Percentiles rank a stretch among this genome's conserved stretches.
These are phyloP conservation scores for Nicator chloris DNA, from an alignment of 2,113 vertebrate genomes.

Conservation along the genomic window DNA sequence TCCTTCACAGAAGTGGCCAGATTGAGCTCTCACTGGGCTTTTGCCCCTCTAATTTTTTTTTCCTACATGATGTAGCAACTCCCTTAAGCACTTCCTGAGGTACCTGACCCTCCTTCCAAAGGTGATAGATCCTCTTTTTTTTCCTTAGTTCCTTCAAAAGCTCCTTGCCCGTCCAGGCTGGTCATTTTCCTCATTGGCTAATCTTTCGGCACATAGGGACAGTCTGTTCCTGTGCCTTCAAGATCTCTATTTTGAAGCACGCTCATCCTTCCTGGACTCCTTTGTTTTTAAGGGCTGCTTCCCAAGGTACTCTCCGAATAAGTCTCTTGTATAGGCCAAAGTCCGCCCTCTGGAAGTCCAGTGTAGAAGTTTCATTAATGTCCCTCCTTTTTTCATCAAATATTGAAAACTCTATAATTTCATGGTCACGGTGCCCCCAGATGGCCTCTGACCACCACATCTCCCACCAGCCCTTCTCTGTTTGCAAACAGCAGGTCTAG, in stretches of 20 bases:
- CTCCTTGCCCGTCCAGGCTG: background rate
- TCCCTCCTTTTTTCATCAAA: background rate
- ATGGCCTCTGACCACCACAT: background rate
- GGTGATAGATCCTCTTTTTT: background rate
- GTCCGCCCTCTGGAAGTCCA: background rate
- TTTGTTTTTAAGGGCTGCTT: background rate
- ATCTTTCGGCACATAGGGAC: background rate
- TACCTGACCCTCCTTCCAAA: background rate
- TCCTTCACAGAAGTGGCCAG: background rate
- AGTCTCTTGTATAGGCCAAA: background rate
- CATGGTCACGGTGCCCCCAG: background rate
- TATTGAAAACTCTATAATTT: background rate
- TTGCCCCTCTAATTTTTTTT: background rate
- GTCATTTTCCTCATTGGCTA: background rate
- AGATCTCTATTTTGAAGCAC: background rate
- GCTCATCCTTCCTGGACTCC: background rate
- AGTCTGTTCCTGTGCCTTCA: background rate
- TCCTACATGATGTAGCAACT: background rate
- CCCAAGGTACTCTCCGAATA: background rate
- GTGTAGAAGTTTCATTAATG: background rate
- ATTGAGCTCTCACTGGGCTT: background rate
- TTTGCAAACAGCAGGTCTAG: background rate
- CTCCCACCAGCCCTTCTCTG: background rate
- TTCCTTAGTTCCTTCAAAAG: background rate
- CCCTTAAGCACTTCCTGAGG: background rate